Base-by-base conservation (phyloP, 2,888 invertebrate species). In the Hesperia comma region DNA sequence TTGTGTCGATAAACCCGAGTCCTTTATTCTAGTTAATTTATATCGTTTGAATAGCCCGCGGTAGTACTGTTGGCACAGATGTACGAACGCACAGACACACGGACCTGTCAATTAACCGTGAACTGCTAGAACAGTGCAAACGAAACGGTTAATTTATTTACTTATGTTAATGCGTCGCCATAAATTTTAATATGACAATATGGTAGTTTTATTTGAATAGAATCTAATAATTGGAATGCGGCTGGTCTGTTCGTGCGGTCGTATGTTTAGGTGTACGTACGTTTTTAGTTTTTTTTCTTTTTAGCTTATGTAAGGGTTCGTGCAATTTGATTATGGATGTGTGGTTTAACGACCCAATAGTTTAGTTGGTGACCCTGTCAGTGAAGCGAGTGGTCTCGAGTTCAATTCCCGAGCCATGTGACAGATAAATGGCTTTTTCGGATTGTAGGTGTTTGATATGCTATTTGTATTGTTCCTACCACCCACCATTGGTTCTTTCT, bases 121-220 rank as follows among this genome's bases (percentile, higher is more conserved):
- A 53, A 61, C 21, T 53, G 60, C 21, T 60, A 53, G 40, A 53
- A 41, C 37, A 40, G 19, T 53, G 53, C 51, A 40, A 49, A 53
- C 53, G 46, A 17, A 60, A 60, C 17, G 43, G 58, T 60, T 61
- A 61, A 32, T 53, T 37, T 61, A 53, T 61, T 53, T 61, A 61
- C 33, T 12, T 61, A 61, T 61, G 61, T 26, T 61, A 61, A 61
- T 61, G 43, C 60, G 46, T n/a, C 60, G 60, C 60, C 46, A 60
- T 60, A 17, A 17, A 32, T 49, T 46, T 49, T 46, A 46, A 49
- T 60, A 43, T 15, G 15, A 43, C 58, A 46, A 32, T 46, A 33
- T 32, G 60, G 46, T 49, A n/a, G 53, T 60, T 58, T 43, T 58
- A 43, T 58, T 58, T 43, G 21, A 58, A 58, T 43, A 26, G 26